phyloP scores from a whole-genome alignment of 2,113 vertebrate species.

The Prunella fulvescens region DNA sequence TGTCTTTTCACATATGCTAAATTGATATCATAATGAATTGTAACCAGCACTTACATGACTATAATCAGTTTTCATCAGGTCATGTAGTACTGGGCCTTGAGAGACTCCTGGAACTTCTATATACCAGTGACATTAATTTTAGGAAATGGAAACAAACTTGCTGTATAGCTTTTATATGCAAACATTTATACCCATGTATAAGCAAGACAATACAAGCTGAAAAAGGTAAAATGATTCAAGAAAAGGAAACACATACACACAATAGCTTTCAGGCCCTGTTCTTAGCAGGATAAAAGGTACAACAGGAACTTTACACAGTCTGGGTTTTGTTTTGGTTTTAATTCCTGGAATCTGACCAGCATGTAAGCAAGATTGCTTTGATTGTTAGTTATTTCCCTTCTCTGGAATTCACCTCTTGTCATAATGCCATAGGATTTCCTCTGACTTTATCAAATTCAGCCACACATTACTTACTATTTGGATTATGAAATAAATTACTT shows the following conservation, averaged over 20 bases:
- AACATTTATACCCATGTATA: not conserved
- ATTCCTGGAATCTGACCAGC: not conserved
- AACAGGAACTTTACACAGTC: not conserved
- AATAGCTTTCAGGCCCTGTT: not conserved
- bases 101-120: not conserved
- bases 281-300: not conserved
- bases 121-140: not conserved
- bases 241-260: not conserved
- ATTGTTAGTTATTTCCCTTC: constrained; percentile 36
- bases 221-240: not conserved
- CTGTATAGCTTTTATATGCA: not conserved
- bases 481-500: not conserved
- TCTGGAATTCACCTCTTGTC: not conserved
- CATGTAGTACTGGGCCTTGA: not conserved
- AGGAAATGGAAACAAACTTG: not conserved
- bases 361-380: not conserved
- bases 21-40: not conserved
- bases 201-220: not conserved
- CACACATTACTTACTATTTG: not conserved
- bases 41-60: not conserved
- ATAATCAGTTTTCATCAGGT: not conserved
- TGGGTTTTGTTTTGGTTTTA: not conserved
- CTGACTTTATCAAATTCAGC: not conserved
- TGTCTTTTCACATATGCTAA: not conserved
- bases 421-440: constrained; percentile 17